Evolutionary conservation across 2,797 vertebrate species (phyloP).

Genomic region (Platalea minor): DNA sequence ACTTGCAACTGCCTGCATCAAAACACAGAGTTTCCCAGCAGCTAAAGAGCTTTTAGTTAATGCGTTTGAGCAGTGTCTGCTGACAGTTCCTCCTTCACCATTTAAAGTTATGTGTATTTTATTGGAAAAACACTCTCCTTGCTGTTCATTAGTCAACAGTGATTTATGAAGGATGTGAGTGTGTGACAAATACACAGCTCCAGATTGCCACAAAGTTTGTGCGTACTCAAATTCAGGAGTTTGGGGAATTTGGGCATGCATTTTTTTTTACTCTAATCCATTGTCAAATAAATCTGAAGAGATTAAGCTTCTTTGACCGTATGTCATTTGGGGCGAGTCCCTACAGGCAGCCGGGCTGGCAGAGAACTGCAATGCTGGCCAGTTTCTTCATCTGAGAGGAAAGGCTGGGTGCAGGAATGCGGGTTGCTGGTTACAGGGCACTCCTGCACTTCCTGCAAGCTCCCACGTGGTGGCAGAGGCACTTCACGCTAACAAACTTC

Average conservation of each 20-base stretch:
- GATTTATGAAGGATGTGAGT: not conserved
- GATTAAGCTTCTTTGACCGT: rapidly evolving
- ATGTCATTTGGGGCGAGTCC: not conserved
- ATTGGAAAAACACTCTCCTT: not conserved
- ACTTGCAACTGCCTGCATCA: not conserved
- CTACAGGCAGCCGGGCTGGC: not conserved
- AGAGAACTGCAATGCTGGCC: rapidly evolving
- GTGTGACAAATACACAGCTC: not conserved
- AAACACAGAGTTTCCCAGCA: not conserved
- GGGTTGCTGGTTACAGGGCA: rapidly evolving
- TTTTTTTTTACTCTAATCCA: not conserved
- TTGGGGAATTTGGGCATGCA: rapidly evolving
- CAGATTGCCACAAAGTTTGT: not conserved
- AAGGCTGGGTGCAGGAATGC: rapidly evolving
- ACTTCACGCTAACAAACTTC: not conserved
- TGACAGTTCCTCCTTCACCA: not conserved
- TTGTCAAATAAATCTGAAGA: not conserved
- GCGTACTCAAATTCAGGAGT: not conserved
- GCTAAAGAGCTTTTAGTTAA: not conserved
- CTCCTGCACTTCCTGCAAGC: not conserved
- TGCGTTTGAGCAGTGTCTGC: not conserved
- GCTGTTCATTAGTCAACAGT: not conserved
- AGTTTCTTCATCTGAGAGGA: rapidly evolving
- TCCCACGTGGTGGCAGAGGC: conserved; percentile 31
- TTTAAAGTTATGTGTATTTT: not conserved